A percentile compares a stretch with the other conserved stretches of the same genome.
Conservation (phyloP, 2,113 vertebrate species). For the Oryzias javanicus region DNA sequence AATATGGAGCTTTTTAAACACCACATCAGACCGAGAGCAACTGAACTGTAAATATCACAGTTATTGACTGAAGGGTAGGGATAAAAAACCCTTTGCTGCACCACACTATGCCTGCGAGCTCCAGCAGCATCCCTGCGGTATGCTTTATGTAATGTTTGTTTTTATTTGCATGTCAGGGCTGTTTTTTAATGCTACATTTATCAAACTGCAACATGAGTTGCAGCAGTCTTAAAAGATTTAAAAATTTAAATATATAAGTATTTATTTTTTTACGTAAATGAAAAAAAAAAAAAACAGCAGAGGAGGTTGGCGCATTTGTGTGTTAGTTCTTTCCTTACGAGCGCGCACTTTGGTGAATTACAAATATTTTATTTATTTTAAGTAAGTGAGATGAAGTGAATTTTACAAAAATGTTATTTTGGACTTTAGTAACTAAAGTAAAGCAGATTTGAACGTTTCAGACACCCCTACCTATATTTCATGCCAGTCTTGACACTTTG, state of each 20-base stretch:
- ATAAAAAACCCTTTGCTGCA: slow-evolving; percentile 6
- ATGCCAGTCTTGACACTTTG: slow-evolving; percentile 87
- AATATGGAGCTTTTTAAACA: slow-evolving; percentile 8
- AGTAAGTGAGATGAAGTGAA: slow-evolving; percentile 1
- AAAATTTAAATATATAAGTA: too few relatives aligned
- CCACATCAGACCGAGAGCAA: slow-evolving; percentile 4
- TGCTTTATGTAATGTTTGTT: not conserved
- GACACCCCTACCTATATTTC: slow-evolving; percentile 89
- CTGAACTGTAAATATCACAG: slow-evolving; percentile 12
- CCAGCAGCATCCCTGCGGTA: not conserved
- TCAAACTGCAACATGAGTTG: not conserved
- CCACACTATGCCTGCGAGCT: not conserved
- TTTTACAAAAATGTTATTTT: slow-evolving; percentile 2
- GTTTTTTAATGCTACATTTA: not conserved
- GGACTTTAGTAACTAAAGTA: not conserved
- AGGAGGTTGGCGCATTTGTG: too few relatives aligned
- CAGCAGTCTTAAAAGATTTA: too few relatives aligned
- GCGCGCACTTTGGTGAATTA: too few relatives aligned
- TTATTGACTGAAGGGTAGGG: slow-evolving; percentile 2
- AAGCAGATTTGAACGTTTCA: not conserved
- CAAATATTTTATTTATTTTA: not conserved
- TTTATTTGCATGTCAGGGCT: not conserved
- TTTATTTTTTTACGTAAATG: too few relatives aligned
- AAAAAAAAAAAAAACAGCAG: too few relatives aligned
- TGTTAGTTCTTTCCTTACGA: too few relatives aligned